Evolutionary conservation across 2,797 vertebrate species (phyloP).

Genomic region (Girardinus metallicus): DNA sequence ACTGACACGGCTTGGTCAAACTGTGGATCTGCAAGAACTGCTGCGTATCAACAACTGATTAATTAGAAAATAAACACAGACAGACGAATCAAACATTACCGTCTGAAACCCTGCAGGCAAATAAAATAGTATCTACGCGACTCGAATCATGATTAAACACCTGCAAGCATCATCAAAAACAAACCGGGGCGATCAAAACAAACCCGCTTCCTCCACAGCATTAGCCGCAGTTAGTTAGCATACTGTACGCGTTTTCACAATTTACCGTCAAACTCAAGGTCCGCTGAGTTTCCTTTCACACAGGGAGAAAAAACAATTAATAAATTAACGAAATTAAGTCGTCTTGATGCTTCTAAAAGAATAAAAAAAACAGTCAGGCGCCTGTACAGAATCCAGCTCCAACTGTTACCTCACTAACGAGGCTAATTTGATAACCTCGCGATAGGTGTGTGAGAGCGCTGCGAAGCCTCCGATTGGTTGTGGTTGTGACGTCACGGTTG

Average conservation of each 20-base stretch:
- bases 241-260: conserved; percentile 29
- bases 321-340: neutral
- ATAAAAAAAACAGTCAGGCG: conserved; percentile 21
- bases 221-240: conserved; percentile 58
- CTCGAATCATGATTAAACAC: neutral
- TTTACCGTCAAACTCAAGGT: conserved; percentile 62
- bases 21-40: conserved; percentile 55
- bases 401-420: conserved; percentile 63
- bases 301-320: conserved; percentile 16
- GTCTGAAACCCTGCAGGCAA: neutral
- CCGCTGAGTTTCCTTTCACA: conserved; percentile 38
- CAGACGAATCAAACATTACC: neutral
- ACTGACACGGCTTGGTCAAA: conserved; percentile 72
- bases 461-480: conserved; percentile 61
- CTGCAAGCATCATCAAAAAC: neutral
- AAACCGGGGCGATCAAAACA: conserved; percentile 67
- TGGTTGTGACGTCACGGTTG: conserved; percentile 71
- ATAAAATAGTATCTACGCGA: rapidly evolving
- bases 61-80: neutral
- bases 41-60: conserved; percentile 3
- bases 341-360: neutral
- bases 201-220: conserved; percentile 58
- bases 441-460: conserved; percentile 44
- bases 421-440: conserved; percentile 69
- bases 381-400: conserved; percentile 27